These are phyloP conservation scores for Oceanodroma tethys DNA, from an alignment of 2,113 vertebrate species.

Conservation along the genomic window DNA sequence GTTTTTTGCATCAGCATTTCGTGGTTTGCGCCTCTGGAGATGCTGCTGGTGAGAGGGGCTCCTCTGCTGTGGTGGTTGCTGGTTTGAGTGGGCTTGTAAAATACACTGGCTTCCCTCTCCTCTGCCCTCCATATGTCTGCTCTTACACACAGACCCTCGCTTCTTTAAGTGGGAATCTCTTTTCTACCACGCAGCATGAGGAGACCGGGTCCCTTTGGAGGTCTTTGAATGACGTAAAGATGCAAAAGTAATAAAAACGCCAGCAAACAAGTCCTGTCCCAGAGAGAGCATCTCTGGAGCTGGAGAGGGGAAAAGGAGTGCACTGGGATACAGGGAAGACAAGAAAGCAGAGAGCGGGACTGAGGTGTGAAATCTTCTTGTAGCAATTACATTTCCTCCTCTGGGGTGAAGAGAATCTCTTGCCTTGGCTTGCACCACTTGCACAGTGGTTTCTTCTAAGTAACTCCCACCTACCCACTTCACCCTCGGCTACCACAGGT, in stretches of 20 bases:
- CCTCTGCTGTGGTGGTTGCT: background rate
- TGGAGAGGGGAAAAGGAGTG: background rate
- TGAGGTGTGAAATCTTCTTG: background rate
- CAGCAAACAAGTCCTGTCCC: background rate
- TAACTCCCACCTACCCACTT: too few species aligned
- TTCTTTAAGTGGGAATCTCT: background rate
- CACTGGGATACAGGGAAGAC: background rate
- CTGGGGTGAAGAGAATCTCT: background rate
- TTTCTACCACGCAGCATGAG: accelerated
- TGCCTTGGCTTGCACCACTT: accelerated
- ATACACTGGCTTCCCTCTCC: background rate
- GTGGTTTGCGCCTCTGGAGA: background rate
- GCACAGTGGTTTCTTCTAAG: background rate
- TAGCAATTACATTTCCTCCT: background rate
- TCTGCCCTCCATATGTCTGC: background rate
- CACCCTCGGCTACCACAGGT: background rate
- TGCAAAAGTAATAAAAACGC: background rate
- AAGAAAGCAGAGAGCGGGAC: background rate
- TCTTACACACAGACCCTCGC: background rate
- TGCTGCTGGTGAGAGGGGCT: background rate
- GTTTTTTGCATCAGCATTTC: background rate
- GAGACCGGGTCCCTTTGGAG: background rate
- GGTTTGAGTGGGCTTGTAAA: background rate
- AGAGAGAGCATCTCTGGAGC: background rate
- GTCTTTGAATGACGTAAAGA: background rate